Evolutionary conservation across 2,113 vertebrate genomes (phyloP).

Genomic region (Glareola pratincola): DNA sequence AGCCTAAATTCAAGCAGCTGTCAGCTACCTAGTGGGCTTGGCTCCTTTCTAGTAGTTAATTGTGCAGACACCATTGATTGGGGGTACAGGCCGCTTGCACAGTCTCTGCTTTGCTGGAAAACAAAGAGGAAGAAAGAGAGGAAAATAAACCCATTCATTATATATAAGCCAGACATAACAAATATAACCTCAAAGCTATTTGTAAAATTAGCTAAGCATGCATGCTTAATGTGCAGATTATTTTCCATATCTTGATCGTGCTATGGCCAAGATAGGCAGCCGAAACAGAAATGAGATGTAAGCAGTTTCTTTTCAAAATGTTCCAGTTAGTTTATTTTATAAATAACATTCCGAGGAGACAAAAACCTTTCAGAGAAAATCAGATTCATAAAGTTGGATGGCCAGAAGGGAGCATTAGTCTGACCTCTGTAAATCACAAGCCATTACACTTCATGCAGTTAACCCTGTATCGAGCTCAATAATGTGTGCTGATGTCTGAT

Average conservation of each 20-base stretch:
- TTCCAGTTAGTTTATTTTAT: not conserved
- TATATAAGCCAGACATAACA: constrained; percentile 38
- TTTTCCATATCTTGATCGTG: not conserved
- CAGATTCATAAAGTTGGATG: not conserved
- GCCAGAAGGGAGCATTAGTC: not conserved
- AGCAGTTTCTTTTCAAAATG: constrained; percentile 5
- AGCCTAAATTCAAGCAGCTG: constrained; percentile 62
- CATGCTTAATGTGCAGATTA: constrained; percentile 6
- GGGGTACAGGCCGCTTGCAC: not conserved
- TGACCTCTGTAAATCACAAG: not conserved
- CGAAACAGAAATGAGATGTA: not conserved
- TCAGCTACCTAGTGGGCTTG: constrained; percentile 32
- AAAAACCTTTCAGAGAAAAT: constrained; percentile 11
- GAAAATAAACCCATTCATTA: constrained; percentile 32
- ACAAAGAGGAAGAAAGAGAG: constrained; percentile 8
- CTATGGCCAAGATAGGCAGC: not conserved
- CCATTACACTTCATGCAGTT: not conserved
- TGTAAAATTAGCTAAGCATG: constrained; percentile 12
- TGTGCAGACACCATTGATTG: constrained; percentile 40
- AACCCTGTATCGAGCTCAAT: not conserved
- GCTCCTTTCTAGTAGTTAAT: constrained; percentile 38
- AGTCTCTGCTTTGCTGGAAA: constrained; percentile 2
- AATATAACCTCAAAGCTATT: constrained; percentile 29
- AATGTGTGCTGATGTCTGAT: not conserved
- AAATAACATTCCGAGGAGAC: not conserved